These are phyloP conservation scores for Tridacna gigas DNA, from an alignment of 2,888 invertebrate genomes.

Conservation along the genomic window DNA sequence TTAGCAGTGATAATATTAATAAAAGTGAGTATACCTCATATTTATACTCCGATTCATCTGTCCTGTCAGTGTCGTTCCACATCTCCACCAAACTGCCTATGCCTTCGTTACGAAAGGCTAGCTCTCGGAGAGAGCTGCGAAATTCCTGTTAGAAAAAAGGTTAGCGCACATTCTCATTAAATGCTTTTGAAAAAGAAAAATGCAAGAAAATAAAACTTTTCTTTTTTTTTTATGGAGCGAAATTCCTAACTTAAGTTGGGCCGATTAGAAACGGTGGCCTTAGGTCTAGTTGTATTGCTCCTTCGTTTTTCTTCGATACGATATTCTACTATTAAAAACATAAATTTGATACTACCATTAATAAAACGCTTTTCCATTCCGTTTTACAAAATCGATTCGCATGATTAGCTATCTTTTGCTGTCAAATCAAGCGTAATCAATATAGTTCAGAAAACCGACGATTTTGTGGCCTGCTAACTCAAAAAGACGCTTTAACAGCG, in stretches of 20 bases:
- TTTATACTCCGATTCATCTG: constrained; percentile 17
- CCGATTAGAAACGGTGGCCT: too few relatives aligned
- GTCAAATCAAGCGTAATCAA: constrained; percentile 19
- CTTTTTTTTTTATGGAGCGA: background rate
- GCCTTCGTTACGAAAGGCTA: background rate
- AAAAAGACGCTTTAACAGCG: constrained; percentile 17
- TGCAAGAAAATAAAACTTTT: background rate
- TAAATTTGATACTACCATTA: constrained; percentile 17
- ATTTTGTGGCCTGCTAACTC: background rate
- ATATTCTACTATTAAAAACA: background rate
- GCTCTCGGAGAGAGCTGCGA: too few relatives aligned
- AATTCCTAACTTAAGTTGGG: too few relatives aligned
- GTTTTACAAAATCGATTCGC: constrained; percentile 18
- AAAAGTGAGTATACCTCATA: constrained; percentile 13
- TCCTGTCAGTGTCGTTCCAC: constrained; percentile 16
- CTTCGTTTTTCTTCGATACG: background rate
- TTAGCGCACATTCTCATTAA: too few relatives aligned
- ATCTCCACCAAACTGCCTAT: background rate
- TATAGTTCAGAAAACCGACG: background rate
- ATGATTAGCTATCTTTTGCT: constrained; percentile 16
- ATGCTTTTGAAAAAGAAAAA: too few relatives aligned
- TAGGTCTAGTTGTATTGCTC: background rate
- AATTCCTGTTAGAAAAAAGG: too few relatives aligned
- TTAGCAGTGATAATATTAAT: too few relatives aligned
- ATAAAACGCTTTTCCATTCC: constrained; percentile 7